A percentile compares a stretch with the other conserved stretches of the same genome.
Evolutionary conservation across 30 jellyfish, hydroid and myxozoan genomes (phyloP).

Genomic region (Aurelia coerulea): DNA sequence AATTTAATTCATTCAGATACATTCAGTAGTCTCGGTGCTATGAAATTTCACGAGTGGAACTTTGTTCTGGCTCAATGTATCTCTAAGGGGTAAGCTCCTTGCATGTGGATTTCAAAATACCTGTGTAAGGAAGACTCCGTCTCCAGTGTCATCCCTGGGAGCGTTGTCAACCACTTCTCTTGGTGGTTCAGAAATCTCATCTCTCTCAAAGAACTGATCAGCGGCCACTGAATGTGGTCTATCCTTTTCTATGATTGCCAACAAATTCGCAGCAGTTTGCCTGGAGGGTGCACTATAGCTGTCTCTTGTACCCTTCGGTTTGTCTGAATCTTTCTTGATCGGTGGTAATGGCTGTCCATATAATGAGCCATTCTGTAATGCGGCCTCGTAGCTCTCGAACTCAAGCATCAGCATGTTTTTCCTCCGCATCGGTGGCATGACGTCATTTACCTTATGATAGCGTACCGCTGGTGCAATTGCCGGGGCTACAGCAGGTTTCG

Average conservation of each 20-base stretch:
- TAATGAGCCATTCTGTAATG: slow-evolving; percentile 36
- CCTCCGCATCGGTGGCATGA: slow-evolving; percentile 61
- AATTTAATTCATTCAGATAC: no score
- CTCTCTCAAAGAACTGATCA: slow-evolving; percentile 5
- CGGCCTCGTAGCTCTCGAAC: slow-evolving; percentile 60
- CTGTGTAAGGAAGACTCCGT: slow-evolving; percentile 67
- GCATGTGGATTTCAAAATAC: neutral
- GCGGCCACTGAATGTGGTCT: slow-evolving; percentile 51
- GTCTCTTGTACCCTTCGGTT: neutral
- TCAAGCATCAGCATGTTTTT: slow-evolving; percentile 73
- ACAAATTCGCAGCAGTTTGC: no score
- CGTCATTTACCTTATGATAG: slow-evolving; percentile 53
- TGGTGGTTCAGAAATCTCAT: neutral
- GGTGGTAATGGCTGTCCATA: slow-evolving; percentile 44
- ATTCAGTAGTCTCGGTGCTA: no score
- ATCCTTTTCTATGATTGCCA: neutral
- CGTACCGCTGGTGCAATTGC: slow-evolving; percentile 41
- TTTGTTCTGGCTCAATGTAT: no score
- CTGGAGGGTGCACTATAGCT: slow-evolving; percentile 39
- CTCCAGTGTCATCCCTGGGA: neutral
- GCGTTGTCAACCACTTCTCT: neutral
- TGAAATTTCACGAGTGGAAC: no score
- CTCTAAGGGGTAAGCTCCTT: no score
- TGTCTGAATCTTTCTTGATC: slow-evolving; percentile 2
- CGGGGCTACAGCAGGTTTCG: slow-evolving; percentile 62